Base-by-base conservation (phyloP, 2,797 vertebrate species). In the Sciaenops ocellatus region DNA sequence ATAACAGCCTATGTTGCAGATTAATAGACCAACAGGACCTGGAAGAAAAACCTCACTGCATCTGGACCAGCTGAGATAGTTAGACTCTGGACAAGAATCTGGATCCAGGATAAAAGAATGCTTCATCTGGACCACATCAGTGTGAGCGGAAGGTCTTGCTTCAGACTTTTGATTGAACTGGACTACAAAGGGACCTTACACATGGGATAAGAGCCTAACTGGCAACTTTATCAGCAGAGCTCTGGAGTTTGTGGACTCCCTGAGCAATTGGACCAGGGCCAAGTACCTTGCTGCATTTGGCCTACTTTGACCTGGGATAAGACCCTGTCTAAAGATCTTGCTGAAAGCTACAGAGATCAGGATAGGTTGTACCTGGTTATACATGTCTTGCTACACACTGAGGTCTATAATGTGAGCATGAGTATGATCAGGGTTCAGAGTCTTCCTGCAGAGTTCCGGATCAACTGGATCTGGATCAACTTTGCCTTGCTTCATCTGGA, bases 1-100 rank as follows among this genome's bases (percentile, higher is more conserved):
- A 79, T 61, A 55, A 70, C 3, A 26, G 47, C n/a, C 38, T 22
- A 1, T 38, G 30, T 50, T 79, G 55, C 54, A 63, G 16, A 76
- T 47, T 44, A 34, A 16, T 1, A 48, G 44, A 73, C 20, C 59
- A 13, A 34, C 22, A 62, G 62, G 17, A 66, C 22, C 22, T 22
- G 15, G 6, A 46, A 28, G 34, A 55, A 62, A 44, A 52, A 20
- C n/a, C 17, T 16, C 20, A 28, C 15, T 62, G n/a, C 47, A 34
- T 18, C 34, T 59, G 73, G 55, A 68, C 17, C 18, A 48, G 30
- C 30, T 30, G 30, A 30, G 28, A 28, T 5, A 28, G 30, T 6
- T 28, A 28, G 26, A 28, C 30, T 30, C 30, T 30, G 30, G 30
- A 30, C 30, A 30, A 30, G 34, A 34, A 34, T 3, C 16, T 34